Evolutionary conservation across 2,113 vertebrate genomes (phyloP), one percentile per base, ranked within the genome.

Genomic region (Varanus salvator): DNA sequence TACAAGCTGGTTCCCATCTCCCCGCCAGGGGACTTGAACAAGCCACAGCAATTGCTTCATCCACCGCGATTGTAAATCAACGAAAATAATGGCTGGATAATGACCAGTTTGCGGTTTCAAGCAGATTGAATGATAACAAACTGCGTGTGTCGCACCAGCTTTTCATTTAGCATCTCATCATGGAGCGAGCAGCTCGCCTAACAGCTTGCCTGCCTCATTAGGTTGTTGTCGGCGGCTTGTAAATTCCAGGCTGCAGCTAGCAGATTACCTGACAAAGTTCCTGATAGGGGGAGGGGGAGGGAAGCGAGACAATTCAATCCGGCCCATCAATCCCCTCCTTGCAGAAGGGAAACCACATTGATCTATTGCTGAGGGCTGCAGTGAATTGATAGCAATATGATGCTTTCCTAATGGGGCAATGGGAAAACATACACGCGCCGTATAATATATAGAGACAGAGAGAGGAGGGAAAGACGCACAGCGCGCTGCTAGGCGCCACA

Each of bases 61-160:
- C 97, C 98, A 96, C 97, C 94, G 95, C 96, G 97, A 98, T 96
- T 98, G 98, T 99, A 99, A 99, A 99, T 99, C 98, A 99, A 96
- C 97, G 97, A 97, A 98, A 98, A 98, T 99, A 98, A 99, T 98
- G 98, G 98, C 97, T 97, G 98, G 98, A 98, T 99, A 99, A 99
- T 99, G 99, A 99, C 98, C 98, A 97, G 98, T 98, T 99, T 98
- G 98, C 95, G 97, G 98, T 98, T 98, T 98, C 97, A 97, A 98
- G 98, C 98, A 98, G 98, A 99, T 98, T 98, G 98, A 99, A 98
- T 98, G 98, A 99, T 99, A 99, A 98, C 98, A 99, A 98, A 98
- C 97, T 95, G 97, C 92, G 97, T 97, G 97, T 98, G 98, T 97
- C 97, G 96, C 97, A 97, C 97, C 98, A 97, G 98, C 97, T 98